These are phyloP conservation scores for Leptobrachium ailaonicum DNA, from an alignment of 2,113 vertebrate genomes.

Conservation along the genomic window DNA sequence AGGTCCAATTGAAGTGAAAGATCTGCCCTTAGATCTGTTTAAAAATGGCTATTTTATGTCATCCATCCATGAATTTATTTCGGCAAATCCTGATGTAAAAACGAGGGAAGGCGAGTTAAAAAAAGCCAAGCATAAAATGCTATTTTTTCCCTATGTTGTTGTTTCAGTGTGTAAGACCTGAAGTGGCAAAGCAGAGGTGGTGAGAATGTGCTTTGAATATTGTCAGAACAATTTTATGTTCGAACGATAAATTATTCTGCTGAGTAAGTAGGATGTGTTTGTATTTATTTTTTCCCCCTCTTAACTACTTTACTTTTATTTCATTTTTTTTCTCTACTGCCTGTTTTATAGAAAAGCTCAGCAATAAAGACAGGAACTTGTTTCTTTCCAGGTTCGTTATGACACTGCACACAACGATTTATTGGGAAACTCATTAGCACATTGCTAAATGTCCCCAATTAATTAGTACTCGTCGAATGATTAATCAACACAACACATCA, in stretches of 20 bases:
- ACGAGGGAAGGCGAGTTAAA: too few species aligned
- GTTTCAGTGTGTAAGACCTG: not conserved
- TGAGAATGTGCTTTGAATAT: not conserved
- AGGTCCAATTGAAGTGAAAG: too few species aligned
- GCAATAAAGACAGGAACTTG: conserved; percentile 20
- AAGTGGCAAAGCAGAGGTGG: not conserved
- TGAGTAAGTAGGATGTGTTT: not conserved
- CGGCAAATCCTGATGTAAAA: too few species aligned
- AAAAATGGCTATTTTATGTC: too few species aligned
- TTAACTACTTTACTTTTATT: not conserved
- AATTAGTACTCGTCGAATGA: conserved; percentile 59
- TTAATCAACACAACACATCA: conserved; percentile 56
- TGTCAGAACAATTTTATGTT: not conserved
- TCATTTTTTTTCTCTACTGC: conserved; percentile 44
- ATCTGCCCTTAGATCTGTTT: too few species aligned
- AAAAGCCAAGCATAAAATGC: too few species aligned
- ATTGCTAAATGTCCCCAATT: conserved; percentile 62
- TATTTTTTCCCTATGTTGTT: too few species aligned
- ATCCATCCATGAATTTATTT: too few species aligned
- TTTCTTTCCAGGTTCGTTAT: conserved; percentile 46
- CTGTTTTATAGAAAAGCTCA: not conserved
- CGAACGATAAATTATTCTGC: not conserved
- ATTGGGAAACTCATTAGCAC: conserved; percentile 51
- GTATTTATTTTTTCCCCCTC: not conserved
- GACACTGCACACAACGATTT: conserved; percentile 35